Percentiles rank a stretch among this genome's conserved stretches.
Conservation (phyloP, 64 coral and sea anemone species). For the Hydrozoanthus tunicans region DNA sequence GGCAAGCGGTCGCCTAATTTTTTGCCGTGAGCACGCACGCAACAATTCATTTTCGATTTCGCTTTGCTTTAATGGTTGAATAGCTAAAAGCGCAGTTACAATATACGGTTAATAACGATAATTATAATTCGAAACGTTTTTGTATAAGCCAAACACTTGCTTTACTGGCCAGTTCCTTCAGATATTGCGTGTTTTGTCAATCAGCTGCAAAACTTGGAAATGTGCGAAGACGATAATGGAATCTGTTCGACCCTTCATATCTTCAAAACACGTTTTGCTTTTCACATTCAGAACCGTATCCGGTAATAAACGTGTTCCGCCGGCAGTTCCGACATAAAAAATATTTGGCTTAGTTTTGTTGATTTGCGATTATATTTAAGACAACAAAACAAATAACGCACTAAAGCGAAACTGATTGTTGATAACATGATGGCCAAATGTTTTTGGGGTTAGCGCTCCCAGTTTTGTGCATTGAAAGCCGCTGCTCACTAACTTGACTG, state of each 20-base stretch:
- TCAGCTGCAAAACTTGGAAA: too few species aligned
- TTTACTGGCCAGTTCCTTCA: neutral
- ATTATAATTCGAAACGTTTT: neutral
- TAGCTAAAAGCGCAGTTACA: neutral
- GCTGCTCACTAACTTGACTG: neutral
- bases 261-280: neutral
- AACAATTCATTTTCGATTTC: neutral
- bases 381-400: neutral
- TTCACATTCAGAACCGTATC: neutral
- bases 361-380: neutral
- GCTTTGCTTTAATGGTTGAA: neutral
- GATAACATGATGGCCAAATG: neutral
- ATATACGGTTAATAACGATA: neutral
- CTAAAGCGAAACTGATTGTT: neutral
- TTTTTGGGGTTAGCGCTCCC: neutral
- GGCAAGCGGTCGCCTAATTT: too few species aligned
- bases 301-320: neutral
- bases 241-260: too few species aligned
- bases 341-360: conserved; percentile 3
- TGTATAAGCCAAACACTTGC: neutral
- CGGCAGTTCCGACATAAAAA: neutral
- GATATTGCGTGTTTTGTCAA: too few species aligned
- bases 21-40: neutral
- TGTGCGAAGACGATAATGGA: too few species aligned
- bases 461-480: neutral